These are phyloP conservation scores for Elymnias hypermnestra DNA, from an alignment of 1,140 invertebrate species.

Conservation along the genomic window DNA sequence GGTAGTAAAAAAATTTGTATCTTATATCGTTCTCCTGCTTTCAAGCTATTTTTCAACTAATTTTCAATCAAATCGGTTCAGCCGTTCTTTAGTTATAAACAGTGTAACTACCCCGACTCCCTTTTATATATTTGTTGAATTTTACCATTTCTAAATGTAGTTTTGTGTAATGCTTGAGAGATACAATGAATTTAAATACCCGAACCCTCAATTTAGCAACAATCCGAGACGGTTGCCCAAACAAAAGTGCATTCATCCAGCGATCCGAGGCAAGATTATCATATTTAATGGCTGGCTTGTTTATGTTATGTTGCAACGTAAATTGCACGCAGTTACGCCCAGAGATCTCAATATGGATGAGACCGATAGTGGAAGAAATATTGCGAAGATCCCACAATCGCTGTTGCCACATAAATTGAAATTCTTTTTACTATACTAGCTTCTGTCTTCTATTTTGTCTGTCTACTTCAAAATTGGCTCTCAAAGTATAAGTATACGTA, in stretches of 20 bases:
- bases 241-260: constrained; percentile 31
- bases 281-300: constrained; percentile 33
- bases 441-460: not conserved
- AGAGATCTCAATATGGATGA: constrained; percentile 37
- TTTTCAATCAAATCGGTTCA: no score
- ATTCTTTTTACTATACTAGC: not conserved
- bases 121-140: no score
- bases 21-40: no score
- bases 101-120: no score
- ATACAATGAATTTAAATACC: no score
- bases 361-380: constrained; percentile 23
- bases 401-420: not conserved
- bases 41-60: no score
- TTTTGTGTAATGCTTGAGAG: no score
- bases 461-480: constrained; percentile 2
- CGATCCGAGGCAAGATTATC: constrained; percentile 30
- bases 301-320: constrained; percentile 32
- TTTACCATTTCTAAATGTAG: no score
- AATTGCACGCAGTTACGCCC: constrained; percentile 31
- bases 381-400: constrained; percentile 2
- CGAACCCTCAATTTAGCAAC: not conserved
- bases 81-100: no score
- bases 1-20: no score
- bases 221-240: constrained; percentile 8
- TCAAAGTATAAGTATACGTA: no score